Evolutionary conservation across 2,113 vertebrate genomes (phyloP).

Genomic region (Ictidomys tridecemlineatus): DNA sequence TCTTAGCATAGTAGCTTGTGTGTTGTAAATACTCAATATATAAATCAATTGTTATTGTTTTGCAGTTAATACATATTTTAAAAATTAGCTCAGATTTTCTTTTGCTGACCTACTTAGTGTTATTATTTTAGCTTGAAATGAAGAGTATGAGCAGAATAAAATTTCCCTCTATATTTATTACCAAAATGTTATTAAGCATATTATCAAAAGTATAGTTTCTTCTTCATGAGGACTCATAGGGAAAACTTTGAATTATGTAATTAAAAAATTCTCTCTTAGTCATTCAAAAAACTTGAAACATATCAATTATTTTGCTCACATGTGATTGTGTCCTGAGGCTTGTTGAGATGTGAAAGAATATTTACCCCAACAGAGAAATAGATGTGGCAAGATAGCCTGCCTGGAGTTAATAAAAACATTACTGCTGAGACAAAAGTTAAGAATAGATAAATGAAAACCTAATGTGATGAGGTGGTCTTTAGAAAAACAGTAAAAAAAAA

Average conservation of each 20-base stretch:
- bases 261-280: conserved; percentile 30
- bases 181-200: neutral
- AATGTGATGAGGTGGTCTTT: neutral
- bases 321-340: neutral
- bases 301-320: conserved; percentile 19
- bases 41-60: neutral
- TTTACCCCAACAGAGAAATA: neutral
- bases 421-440: neutral
- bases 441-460: neutral
- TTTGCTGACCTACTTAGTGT: conserved; percentile 7
- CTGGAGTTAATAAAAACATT: neutral
- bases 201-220: conserved; percentile 7
- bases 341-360: neutral
- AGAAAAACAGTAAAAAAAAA: neutral
- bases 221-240: neutral
- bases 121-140: neutral
- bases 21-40: neutral
- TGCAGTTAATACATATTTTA: neutral
- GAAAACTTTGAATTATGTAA: conserved; percentile 1
- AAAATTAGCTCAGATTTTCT: neutral
- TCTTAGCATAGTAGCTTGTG: neutral
- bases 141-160: neutral
- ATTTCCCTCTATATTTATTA: conserved; percentile 36
- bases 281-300: conserved; percentile 43
- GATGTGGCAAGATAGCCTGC: neutral